phyloP scores from a whole-genome alignment of 2,113 vertebrate species.

The Neolamprologus caudopunctatus region DNA sequence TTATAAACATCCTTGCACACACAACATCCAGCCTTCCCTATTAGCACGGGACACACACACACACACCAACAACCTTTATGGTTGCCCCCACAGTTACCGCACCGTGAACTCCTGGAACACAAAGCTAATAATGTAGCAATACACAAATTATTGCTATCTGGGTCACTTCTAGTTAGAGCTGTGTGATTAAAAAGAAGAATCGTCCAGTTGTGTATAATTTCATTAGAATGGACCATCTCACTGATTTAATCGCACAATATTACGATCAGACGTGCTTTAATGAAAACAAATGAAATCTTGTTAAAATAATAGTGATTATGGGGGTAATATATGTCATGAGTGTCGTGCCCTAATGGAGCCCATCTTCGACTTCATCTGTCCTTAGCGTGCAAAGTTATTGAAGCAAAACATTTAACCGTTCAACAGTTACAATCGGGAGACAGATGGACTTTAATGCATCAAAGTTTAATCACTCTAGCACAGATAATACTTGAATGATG shows the following conservation, averaged over 20 bases:
- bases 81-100: neutral
- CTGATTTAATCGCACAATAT: constrained; percentile 43
- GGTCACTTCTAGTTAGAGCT: constrained; percentile 22
- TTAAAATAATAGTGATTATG: constrained; percentile 43
- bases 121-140: constrained; percentile 7
- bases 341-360: neutral
- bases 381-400: neutral
- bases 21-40: neutral
- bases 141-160: constrained; percentile 21
- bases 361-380: neutral
- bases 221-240: constrained; percentile 32
- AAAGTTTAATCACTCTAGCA: constrained; percentile 26
- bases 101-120: neutral
- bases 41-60: neutral
- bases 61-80: neutral
- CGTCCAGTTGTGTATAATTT: constrained; percentile 31
- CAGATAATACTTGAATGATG: neutral
- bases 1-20: neutral
- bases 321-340: constrained; percentile 17
- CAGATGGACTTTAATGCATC: constrained; percentile 7
- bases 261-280: constrained; percentile 34
- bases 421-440: neutral
- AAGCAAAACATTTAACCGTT: constrained; percentile 15
- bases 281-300: constrained; percentile 48
- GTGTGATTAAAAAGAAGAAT: constrained; percentile 38